Percentiles rank a stretch among this genome's conserved stretches.
Evolutionary conservation across 2,113 vertebrate species (phyloP).

Genomic region (Crotophaga sulcirostris): DNA sequence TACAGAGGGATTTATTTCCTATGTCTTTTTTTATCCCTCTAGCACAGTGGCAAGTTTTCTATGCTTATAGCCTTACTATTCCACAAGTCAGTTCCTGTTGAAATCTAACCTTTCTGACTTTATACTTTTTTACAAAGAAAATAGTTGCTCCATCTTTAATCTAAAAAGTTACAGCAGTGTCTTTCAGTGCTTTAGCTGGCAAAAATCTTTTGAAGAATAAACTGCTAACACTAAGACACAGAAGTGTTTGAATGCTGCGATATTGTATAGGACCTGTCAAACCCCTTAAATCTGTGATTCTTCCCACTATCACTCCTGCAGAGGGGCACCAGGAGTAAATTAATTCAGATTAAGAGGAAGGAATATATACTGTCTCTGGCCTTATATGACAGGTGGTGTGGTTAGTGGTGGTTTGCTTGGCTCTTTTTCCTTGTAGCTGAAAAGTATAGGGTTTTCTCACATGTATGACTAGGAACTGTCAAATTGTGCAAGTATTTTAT

Average conservation of each 20-base stretch:
- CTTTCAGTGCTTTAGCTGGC: background rate
- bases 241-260: background rate
- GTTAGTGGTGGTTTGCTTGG: background rate
- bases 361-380: background rate
- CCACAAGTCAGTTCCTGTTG: background rate
- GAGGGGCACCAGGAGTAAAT: slow-evolving; percentile 18
- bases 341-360: background rate
- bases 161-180: background rate
- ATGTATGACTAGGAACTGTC: background rate
- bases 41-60: background rate
- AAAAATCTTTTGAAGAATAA: background rate
- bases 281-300: background rate
- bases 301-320: background rate
- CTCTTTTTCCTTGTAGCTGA: background rate
- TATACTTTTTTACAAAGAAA: background rate
- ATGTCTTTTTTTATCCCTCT: background rate
- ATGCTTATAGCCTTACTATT: background rate
- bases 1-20: background rate
- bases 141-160: background rate
- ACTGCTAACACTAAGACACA: background rate
- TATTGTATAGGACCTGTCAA: background rate
- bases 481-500: background rate
- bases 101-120: background rate
- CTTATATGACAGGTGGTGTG: background rate
- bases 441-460: background rate